These are phyloP conservation scores for Idaea aversata DNA, from an alignment of 2,888 invertebrate genomes.

Conservation along the genomic window DNA sequence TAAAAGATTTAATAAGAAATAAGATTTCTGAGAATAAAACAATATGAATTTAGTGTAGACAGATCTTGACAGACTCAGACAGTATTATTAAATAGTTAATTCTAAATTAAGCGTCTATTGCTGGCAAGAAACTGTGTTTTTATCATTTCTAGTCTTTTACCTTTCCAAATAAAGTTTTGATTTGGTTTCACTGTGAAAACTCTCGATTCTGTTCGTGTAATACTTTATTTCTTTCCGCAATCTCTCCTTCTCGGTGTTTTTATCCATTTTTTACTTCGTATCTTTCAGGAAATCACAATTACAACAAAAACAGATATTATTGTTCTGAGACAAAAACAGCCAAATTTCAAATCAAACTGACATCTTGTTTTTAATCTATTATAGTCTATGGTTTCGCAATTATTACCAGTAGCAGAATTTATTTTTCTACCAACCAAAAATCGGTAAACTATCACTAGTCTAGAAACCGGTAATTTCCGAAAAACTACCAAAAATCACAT, in stretches of 20 bases:
- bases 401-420: background rate
- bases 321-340: too few species aligned
- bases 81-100: too few species aligned
- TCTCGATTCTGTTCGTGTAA: constrained; percentile 50
- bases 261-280: constrained; percentile 26
- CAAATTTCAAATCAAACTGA: background rate
- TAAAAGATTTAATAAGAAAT: constrained; percentile 32
- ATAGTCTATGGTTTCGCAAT: background rate
- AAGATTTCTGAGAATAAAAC: background rate
- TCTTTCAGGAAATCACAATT: background rate
- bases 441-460: background rate
- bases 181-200: constrained; percentile 33
- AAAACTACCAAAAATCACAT: too few species aligned
- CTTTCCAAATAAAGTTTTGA: constrained; percentile 45
- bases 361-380: background rate
- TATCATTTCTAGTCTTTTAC: background rate
- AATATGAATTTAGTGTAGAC: too few species aligned
- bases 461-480: too few species aligned
- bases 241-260: constrained; percentile 49
- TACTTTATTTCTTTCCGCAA: constrained; percentile 51
- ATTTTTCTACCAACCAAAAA: background rate
- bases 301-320: background rate
- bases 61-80: too few species aligned
- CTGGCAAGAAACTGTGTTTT: background rate
- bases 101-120: background rate